Conservation (phyloP, 2,888 invertebrate genomes). For the Leptura quadrifasciata region DNA sequence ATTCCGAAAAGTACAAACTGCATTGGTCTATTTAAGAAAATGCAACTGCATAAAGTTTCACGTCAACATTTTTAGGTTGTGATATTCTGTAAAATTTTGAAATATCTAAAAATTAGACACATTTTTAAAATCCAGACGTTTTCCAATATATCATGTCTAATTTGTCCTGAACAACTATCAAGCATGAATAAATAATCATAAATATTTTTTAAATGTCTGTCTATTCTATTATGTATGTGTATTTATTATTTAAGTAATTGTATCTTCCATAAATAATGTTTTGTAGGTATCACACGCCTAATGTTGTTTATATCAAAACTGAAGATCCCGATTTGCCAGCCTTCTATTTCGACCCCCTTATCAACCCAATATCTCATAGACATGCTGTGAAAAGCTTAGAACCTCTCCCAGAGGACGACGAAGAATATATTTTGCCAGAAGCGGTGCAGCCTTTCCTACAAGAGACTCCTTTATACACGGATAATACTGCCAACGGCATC, state of each 20-base stretch:
- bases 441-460: slow-evolving; percentile 94
- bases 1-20: too few relatives aligned
- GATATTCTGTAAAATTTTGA: too few relatives aligned
- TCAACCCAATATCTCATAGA: slow-evolving; percentile 98
- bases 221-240: too few relatives aligned
- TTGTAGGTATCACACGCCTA: slow-evolving; percentile 97
- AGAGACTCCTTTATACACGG: slow-evolving; percentile 97
- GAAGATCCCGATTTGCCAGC: slow-evolving; percentile 99
- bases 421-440: slow-evolving; percentile 94
- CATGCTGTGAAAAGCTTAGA: slow-evolving; percentile 89
- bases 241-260: neutral
- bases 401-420: slow-evolving; percentile 93
- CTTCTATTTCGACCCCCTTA: slow-evolving; percentile 99
- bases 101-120: too few relatives aligned
- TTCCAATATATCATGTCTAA: too few relatives aligned
- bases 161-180: too few relatives aligned
- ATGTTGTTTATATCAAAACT: slow-evolving; percentile 99
- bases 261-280: neutral
- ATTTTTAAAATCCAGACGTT: too few relatives aligned
- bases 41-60: too few relatives aligned
- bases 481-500: slow-evolving; percentile 99
- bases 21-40: too few relatives aligned
- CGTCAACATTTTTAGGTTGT: too few relatives aligned
- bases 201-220: too few relatives aligned
- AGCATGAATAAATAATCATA: too few relatives aligned